Evolutionary conservation across 92 coral and sea anemone genomes (phyloP), one percentile per base, ranked within the genome.

Genomic region (Bergia sp.): DNA sequence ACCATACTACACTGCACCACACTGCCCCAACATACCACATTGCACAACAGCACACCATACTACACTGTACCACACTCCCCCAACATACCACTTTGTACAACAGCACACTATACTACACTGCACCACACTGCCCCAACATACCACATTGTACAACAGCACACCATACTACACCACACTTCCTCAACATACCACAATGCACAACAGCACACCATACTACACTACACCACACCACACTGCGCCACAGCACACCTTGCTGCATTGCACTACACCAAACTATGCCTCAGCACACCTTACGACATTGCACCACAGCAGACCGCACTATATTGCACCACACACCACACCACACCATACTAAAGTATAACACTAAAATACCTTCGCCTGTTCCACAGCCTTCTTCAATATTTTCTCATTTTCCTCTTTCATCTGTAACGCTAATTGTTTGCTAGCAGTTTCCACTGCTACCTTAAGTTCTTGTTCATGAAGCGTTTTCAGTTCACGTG

Each of bases 371-470:
- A 95, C 98, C 98, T 89, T 92, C 16, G 98, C 98, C 64, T 95
- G 93, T 44, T 89, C 91, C 42, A 95, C 82, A 16, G 98, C 98
- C 87, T 87, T 93, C 77, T 92, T 91, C 78, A 95, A 91, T 9
- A 96, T 94, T 58, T 93, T 90, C 77, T 91, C 74, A 81, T 76
- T 95, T 82, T 93, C 93, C 73, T 93, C 85, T 40, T 95, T 95
- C 77, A 93, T 85, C 80, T 91, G 92, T 38, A 89, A 89, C 58
- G 89, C 91, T 13, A 95, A 65, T 77, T 91, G 90, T 3, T 94
- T 81, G 86, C 91, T 87, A 29, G 96, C 93, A 13, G 92, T 72
- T 71, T 93, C 96, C 10, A 93, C 72, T 13, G 93, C 91, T 18
- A 21, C 69, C 61, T 88, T 92, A 21, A 90, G 21, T 77, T 93